Conservation (phyloP, 2,113 vertebrate species). For the Accipiter cooperii region DNA sequence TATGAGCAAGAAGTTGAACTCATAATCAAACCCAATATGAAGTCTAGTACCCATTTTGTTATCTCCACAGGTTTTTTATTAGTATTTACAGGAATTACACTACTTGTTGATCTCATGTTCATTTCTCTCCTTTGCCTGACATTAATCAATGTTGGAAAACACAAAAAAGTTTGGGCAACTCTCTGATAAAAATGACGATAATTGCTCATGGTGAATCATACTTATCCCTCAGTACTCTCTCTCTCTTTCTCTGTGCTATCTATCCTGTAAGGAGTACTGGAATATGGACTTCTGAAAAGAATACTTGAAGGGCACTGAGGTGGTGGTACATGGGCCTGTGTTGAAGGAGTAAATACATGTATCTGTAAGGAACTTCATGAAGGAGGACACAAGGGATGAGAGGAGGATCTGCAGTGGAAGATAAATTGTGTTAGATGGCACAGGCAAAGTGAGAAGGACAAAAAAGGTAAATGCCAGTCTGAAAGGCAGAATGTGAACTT, state of each 20-base stretch:
- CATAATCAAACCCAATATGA: not conserved
- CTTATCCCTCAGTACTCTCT: not conserved
- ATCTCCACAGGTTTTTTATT: not conserved
- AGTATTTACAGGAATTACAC: not conserved
- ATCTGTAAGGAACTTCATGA: not conserved
- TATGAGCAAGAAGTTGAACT: not conserved
- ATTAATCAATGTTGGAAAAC: not conserved
- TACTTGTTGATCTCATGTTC: not conserved
- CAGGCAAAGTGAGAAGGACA: not conserved
- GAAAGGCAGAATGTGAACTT: not conserved
- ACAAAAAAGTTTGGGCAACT: not conserved
- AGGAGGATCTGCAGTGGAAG: not conserved
- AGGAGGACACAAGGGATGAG: not conserved
- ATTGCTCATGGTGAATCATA: not conserved
- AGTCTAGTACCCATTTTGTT: not conserved
- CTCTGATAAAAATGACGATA: not conserved
- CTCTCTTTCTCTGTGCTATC: not conserved
- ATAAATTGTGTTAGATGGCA: not conserved
- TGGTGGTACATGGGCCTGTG: accelerated
- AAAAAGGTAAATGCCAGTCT: not conserved
- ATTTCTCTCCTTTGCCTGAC: not conserved
- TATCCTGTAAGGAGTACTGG: not conserved
- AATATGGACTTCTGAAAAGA: not conserved
- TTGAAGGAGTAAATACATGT: not conserved
- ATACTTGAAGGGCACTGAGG: not conserved